Percentiles rank a stretch among this genome's conserved stretches.
phyloP scores from a whole-genome alignment of 1,140 invertebrate species.

The Spodoptera litura region DNA sequence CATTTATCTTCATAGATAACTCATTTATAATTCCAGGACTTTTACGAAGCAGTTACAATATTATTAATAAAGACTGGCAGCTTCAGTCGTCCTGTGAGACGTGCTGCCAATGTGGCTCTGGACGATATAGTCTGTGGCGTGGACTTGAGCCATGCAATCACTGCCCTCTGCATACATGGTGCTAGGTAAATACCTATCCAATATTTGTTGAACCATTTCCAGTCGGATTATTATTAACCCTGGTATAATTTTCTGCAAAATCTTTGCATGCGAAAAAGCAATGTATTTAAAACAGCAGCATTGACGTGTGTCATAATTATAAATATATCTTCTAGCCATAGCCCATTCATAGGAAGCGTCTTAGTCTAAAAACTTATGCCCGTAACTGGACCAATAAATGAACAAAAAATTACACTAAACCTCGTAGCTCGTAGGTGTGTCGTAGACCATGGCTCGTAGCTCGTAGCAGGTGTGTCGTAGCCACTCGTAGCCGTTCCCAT shows the following conservation, averaged over 20 bases:
- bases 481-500: neutral
- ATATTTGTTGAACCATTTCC: too few relatives aligned
- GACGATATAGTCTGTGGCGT: constrained; percentile 73
- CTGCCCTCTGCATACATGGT: constrained; percentile 73
- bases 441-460: neutral
- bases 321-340: too few relatives aligned
- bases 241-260: too few relatives aligned
- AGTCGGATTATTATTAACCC: too few relatives aligned
- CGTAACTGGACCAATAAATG: too few relatives aligned
- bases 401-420: too few relatives aligned
- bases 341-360: too few relatives aligned
- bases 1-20: too few relatives aligned
- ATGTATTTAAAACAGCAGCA: too few relatives aligned
- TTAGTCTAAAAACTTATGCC: too few relatives aligned
- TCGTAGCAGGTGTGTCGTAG: neutral
- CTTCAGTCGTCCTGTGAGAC: constrained; percentile 70
- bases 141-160: constrained; percentile 68
- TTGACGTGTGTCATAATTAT: too few relatives aligned
- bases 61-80: constrained; percentile 78
- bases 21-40: constrained; percentile 61
- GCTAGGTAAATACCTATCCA: constrained; percentile 56
- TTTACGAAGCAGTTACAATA: constrained; percentile 71
- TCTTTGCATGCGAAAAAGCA: too few relatives aligned
- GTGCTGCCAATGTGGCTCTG: constrained; percentile 76
- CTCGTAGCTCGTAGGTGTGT: neutral